phyloP scores from a whole-genome alignment of 2,113 vertebrate genomes.

The Antidorcas marsupialis region DNA sequence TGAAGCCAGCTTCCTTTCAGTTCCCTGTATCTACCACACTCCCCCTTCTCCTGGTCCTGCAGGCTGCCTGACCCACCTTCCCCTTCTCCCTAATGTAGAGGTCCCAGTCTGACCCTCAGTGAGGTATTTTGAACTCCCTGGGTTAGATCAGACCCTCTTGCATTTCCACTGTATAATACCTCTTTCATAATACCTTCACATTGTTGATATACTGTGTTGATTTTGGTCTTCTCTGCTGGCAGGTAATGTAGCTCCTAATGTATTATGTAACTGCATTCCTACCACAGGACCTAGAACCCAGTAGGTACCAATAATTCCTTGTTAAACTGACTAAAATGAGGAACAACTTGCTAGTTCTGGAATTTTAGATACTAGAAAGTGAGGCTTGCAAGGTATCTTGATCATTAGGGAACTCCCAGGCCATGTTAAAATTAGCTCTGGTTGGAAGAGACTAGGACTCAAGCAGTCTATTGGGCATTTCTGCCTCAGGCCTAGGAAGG shows the following conservation, averaged over 20 bases:
- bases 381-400: not conserved
- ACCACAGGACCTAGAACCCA: not conserved
- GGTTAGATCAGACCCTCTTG: not conserved
- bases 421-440: not conserved
- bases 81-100: not conserved
- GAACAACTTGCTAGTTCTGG: not conserved
- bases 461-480: not conserved
- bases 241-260: not conserved
- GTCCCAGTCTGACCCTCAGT: not conserved
- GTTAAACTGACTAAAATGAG: not conserved
- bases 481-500: not conserved
- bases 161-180: not conserved
- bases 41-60: not conserved
- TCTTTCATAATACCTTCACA: not conserved
- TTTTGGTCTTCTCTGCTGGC: not conserved
- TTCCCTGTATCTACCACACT: not conserved
- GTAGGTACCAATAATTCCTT: not conserved
- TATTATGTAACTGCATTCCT: not conserved
- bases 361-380: not conserved
- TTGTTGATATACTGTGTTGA: not conserved
- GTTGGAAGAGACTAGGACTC: not conserved
- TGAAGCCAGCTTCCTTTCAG: not conserved
- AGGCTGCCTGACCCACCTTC: not conserved
- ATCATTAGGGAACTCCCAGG: not conserved
- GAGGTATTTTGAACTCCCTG: not conserved